Evolutionary conservation across 2,797 vertebrate species (phyloP), one percentile per base, ranked within the genome.

Genomic region (Enteromius afrohamiltoni): DNA sequence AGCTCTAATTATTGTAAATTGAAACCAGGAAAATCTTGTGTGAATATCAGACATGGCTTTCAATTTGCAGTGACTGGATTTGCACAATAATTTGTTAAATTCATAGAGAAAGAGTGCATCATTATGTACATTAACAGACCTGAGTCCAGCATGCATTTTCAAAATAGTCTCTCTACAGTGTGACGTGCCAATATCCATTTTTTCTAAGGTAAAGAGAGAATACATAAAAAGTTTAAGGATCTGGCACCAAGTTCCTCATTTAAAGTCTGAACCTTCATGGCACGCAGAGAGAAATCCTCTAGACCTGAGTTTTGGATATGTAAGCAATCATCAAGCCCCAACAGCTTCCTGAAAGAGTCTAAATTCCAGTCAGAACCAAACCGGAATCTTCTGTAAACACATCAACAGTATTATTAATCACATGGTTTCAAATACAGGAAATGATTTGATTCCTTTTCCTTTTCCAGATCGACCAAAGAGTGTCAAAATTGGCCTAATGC

Each of bases 281-380:
- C 85, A 82, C 80, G 47, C 26, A 68, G 11, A 60, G 11, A 71
- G 67, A 73, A 83, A 65, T 40, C 81, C 55, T 67, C 73, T 81
- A 85, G 69, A 84, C 86, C 85, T 77, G 74, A 87, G 86, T 78
- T 85, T 73, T 73, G 47, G 64, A 73, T 82, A 81, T 75, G 74
- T 49, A 67, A 65, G 19, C 75, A 26, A 71, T 77, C 73, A 69
- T 16, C 31, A 65, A 74, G 49, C 64, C 69, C 40, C 53, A 49
- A 58, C 75, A 29, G 5, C 64, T 34, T 81, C 71, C 55, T 58
- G 10, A 55, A 82, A 34, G 45, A 76, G 21, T 83, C 49, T 53
- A 65, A 69, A 85, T 42, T 47, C 62, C 67, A 85, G 78, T 14
- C 53, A 75, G 21, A 77, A 78, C 37, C 67, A 88, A 69, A 60